phyloP scores from a whole-genome alignment of 2,797 vertebrate species.

The Malurus splendens region DNA sequence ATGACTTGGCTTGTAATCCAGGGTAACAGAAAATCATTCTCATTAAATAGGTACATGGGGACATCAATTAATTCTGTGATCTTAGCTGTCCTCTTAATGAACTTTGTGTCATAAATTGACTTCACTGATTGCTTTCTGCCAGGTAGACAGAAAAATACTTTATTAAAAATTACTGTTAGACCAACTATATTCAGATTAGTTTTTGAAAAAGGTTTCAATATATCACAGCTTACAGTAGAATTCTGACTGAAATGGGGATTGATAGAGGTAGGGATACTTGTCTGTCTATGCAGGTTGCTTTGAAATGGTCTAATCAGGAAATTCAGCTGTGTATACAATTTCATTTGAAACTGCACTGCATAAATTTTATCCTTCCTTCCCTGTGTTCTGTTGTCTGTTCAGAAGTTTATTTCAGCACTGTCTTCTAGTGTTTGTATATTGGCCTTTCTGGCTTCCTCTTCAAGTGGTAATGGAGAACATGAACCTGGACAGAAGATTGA shows the following conservation, averaged over 20 bases:
- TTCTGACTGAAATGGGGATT: not conserved
- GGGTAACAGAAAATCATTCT: slow-evolving; percentile 67
- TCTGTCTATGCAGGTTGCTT: not conserved
- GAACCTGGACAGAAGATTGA: not conserved
- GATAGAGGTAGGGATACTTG: not conserved
- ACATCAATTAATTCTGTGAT: slow-evolving; percentile 62
- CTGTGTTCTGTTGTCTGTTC: not conserved
- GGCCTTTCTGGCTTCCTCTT: not conserved
- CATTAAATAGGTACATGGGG: slow-evolving; percentile 53
- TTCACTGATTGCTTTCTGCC: slow-evolving; percentile 10
- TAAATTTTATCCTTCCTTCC: not conserved
- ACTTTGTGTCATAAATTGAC: slow-evolving; percentile 53
- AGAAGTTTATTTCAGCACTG: not conserved
- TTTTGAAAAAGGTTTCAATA: not conserved
- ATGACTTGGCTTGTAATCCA: slow-evolving; percentile 42
- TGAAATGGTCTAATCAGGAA: not conserved
- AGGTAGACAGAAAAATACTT: slow-evolving; percentile 23
- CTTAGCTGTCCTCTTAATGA: slow-evolving; percentile 55
- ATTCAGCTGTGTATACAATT: not conserved
- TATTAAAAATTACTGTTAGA: not conserved
- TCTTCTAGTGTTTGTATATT: not conserved
- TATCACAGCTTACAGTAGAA: not conserved
- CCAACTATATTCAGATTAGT: not conserved
- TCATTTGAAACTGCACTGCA: not conserved
- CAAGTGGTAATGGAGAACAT: not conserved